Evolutionary conservation across 2,113 vertebrate genomes (phyloP).

Genomic region (Scomber colias): DNA sequence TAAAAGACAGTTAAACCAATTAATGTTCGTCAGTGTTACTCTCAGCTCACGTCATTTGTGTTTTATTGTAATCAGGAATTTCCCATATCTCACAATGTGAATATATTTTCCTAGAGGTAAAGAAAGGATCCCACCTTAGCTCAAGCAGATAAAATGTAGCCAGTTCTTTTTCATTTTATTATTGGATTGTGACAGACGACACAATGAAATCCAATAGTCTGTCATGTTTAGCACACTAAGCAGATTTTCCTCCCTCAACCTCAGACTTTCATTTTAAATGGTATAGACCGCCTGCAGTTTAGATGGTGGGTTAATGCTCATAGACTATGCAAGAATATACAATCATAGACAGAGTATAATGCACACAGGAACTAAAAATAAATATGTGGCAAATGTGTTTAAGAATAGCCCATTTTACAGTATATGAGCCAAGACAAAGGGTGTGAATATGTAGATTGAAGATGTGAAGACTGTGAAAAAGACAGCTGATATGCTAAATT

Average conservation of each 20-base stretch:
- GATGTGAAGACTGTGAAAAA: conserved; percentile 36
- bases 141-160: conserved; percentile 17
- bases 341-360: not conserved
- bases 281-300: not conserved
- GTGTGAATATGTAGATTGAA: conserved; percentile 42
- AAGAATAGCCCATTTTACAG: not conserved
- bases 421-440: conserved; percentile 26
- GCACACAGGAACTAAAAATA: conserved; percentile 1
- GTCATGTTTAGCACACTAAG: conserved; percentile 21
- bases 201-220: conserved; percentile 15
- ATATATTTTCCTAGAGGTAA: not conserved
- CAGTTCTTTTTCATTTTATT: conserved; percentile 23
- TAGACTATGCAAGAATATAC: not conserved
- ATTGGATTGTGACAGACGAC: not conserved
- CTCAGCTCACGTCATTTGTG: not conserved
- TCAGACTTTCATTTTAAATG: conserved; percentile 32
- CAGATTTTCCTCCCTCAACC: conserved; percentile 28
- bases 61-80: not conserved
- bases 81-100: conserved; percentile 1
- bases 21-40: not conserved
- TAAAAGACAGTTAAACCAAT: not conserved
- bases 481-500: conserved; percentile 60
- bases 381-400: conserved; percentile 1
- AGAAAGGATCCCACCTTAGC: not conserved
- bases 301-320: conserved; percentile 4